phyloP scores from a whole-genome alignment of 2,797 vertebrate species.

The Pelochelys cantorii region DNA sequence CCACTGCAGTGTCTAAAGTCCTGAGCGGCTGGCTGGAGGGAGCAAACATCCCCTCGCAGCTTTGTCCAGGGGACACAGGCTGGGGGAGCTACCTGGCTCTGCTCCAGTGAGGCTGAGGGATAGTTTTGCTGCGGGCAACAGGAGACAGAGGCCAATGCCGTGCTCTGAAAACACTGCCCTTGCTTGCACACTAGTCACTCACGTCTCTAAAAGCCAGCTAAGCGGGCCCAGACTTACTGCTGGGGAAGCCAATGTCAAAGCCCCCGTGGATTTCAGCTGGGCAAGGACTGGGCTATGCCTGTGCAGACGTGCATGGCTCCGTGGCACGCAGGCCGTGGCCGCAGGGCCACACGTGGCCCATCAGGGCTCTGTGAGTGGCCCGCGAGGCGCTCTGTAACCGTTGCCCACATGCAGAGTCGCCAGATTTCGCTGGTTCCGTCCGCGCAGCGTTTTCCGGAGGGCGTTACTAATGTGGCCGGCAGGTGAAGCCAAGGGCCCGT shows the following conservation, averaged over 20 bases:
- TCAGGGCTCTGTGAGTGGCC: no score
- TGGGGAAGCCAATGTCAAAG: neutral
- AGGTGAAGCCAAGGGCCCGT: no score
- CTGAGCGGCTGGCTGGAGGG: neutral
- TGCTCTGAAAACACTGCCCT: neutral
- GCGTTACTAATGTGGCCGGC: no score
- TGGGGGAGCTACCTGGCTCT: neutral
- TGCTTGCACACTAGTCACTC: neutral
- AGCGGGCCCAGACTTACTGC: neutral
- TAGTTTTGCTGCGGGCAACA: neutral
- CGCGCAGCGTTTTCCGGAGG: no score
- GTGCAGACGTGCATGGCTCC: neutral
- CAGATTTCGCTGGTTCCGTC: no score
- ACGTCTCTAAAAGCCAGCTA: neutral
- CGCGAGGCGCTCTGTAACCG: no score
- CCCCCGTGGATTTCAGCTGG: accelerated
- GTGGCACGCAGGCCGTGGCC: no score
- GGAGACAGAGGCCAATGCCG: neutral
- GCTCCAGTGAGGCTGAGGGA: neutral
- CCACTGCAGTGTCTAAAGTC: neutral
- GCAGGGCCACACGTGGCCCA: no score
- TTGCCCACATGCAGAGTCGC: no score
- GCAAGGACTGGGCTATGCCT: neutral
- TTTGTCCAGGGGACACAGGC: neutral
- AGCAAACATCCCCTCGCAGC: neutral